phyloP scores from a whole-genome alignment of 35 echinoderm and acorn worm species.

The Amphiura filiformis region DNA sequence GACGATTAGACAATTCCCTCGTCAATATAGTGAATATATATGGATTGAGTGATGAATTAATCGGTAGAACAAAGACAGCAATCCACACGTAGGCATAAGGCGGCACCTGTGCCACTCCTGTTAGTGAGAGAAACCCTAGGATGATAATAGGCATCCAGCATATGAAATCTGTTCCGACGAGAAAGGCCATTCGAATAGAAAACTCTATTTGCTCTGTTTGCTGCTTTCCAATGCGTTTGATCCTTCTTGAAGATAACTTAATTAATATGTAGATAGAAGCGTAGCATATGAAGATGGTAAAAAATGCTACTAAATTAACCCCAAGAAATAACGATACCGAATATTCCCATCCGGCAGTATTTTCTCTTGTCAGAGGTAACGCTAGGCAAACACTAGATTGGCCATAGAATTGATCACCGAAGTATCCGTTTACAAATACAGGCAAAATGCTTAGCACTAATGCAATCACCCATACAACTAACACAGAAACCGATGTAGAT shows the following conservation, averaged over 20 bases:
- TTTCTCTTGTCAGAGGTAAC: conserved; percentile 59
- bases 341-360: conserved; percentile 77
- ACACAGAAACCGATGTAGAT: conserved; percentile 34
- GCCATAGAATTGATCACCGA: conserved; percentile 73
- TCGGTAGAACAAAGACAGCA: too few species aligned
- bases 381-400: conserved; percentile 88
- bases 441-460: conserved; percentile 75
- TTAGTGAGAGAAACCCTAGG: too few species aligned
- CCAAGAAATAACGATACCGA: conserved; percentile 80
- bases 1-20: too few species aligned
- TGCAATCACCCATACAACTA: conserved; percentile 58
- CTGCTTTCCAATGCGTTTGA: neutral
- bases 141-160: neutral
- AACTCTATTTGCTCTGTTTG: neutral
- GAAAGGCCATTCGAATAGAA: neutral
- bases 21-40: too few species aligned
- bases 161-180: neutral
- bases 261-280: conserved; percentile 66
- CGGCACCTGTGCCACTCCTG: too few species aligned
- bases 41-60: too few species aligned
- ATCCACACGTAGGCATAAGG: too few species aligned
- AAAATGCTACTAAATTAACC: conserved; percentile 72
- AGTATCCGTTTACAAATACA: conserved; percentile 34
- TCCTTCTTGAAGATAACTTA: neutral
- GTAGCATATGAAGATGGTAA: conserved; percentile 78